Base-by-base conservation (phyloP, 1,140 invertebrate genomes). In the Tribolium castaneum region DNA sequence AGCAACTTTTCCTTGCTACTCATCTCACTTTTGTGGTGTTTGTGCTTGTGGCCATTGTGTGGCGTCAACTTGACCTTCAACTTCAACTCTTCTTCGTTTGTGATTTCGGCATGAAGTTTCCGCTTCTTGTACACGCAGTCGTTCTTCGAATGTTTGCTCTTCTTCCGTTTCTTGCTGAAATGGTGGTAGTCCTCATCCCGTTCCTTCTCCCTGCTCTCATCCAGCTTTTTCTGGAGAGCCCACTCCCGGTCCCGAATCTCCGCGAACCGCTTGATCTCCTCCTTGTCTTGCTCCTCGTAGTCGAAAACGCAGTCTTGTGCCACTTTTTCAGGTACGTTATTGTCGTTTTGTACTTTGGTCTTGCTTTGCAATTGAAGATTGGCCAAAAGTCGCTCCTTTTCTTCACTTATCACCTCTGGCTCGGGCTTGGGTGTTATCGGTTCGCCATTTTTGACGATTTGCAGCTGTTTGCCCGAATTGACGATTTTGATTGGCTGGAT, bases 11-110 rank as follows among this genome's bases (percentile, higher is more conserved):
- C 85, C 75, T 87, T 87, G 0, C 76, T 73, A 62, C 80, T 84
- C 30, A 81, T 9, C 13, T 83, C 79, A 73, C 62, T 83, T 52
- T 84, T 85, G 52, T 85, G 83, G 54, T 86, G 83, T 77, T 85
- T 86, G 62, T 86, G 85, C 35, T 86, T 86, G 49, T 86, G 83
- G 0, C 84, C 84, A 50, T 86, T 86, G 30, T 80, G 81, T 9
- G 82, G 81, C 1, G 84, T 86, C 14, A 87, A 80, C 76, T 87
- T 87, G 6, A 87, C 85, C 78, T 86, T 87, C 3, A 87, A 56
- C 77, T 86, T 86, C 34, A 86, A 78, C 35, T 84, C 84, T 39
- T 85, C 84, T 34, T 85, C 81, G 25, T 79, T 80, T 9, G 85
- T 85, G 12, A 86, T 86, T 74, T 86, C 85, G 0, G 86, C 85